A percentile compares a stretch with the other conserved stretches of the same genome.
phyloP scores from a whole-genome alignment of 64 coral and sea anemone genomes.

The Porites lutea region DNA sequence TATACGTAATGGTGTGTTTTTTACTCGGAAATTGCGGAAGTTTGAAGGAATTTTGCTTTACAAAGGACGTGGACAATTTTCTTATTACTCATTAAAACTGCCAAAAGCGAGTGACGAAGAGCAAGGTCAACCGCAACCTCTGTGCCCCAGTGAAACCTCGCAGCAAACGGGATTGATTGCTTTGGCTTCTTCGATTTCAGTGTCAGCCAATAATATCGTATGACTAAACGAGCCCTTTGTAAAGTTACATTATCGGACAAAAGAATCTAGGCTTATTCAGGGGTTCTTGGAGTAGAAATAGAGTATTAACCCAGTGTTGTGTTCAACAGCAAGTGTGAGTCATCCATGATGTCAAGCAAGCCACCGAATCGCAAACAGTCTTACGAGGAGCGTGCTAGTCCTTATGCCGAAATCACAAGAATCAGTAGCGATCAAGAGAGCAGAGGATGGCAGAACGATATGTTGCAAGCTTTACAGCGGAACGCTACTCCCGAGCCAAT shows the following conservation, averaged over 20 bases:
- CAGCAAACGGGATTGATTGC: background rate
- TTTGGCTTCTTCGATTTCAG: background rate
- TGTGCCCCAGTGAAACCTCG: background rate
- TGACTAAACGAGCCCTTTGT: background rate
- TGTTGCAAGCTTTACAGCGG: conserved; percentile 86
- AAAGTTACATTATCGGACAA: background rate
- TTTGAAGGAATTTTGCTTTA: background rate
- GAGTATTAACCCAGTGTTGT: background rate
- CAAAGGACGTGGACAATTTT: background rate
- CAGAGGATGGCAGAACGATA: conserved; percentile 76
- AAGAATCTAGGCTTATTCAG: background rate
- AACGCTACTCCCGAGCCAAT: conserved; percentile 97
- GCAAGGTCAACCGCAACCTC: background rate
- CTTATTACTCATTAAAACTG: background rate
- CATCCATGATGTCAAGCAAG: conserved; percentile 20
- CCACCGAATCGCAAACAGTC: conserved; percentile 9
- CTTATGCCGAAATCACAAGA: conserved; percentile 27
- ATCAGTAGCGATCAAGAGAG: background rate
- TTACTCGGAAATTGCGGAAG: background rate
- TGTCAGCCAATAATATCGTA: background rate
- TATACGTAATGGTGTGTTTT: background rate
- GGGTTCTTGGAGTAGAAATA: background rate
- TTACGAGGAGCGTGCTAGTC: background rate
- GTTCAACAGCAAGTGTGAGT: no score
- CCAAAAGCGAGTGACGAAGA: background rate